Evolutionary conservation across 2,888 invertebrate species (phyloP).

Genomic region (Diarsia mendica): DNA sequence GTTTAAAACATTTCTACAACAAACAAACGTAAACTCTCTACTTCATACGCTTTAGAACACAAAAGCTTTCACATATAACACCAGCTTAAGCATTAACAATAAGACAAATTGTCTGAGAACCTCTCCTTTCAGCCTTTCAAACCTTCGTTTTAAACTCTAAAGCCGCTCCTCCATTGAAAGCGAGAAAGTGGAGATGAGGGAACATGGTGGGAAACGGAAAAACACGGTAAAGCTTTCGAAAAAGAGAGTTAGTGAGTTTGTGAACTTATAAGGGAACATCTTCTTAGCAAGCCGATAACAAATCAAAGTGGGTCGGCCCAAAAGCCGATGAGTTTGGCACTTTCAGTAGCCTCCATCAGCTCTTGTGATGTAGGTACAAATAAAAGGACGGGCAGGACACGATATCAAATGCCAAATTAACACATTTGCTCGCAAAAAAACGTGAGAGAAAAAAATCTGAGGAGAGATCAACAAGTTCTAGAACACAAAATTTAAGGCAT

Average conservation of each 20-base stretch:
- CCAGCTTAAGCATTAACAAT: conserved; percentile 41
- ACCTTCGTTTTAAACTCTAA: conserved; percentile 15
- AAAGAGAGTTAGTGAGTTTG: neutral
- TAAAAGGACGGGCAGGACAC: too few species aligned
- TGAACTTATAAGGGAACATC: too few species aligned
- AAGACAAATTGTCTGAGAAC: conserved; percentile 41
- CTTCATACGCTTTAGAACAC: conserved; percentile 31
- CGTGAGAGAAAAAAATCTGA: neutral
- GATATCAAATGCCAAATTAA: too few species aligned
- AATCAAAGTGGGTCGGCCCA: too few species aligned
- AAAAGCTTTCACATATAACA: conserved; percentile 43
- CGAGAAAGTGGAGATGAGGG: neutral
- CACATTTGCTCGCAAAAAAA: neutral
- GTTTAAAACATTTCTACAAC: conserved; percentile 29
- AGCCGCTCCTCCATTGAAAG: neutral
- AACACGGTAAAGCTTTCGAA: neutral
- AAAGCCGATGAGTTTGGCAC: too few species aligned
- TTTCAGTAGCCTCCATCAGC: too few species aligned
- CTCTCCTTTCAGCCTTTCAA: conserved; percentile 36
- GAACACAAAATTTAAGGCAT: neutral
- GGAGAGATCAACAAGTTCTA: neutral
- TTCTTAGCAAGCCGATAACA: too few species aligned
- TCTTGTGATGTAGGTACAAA: too few species aligned
- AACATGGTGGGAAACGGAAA: neutral
- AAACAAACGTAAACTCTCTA: conserved; percentile 31